Evolutionary conservation across 1,140 invertebrate genomes (phyloP).

Genomic region (Octopus sinensis): DNA sequence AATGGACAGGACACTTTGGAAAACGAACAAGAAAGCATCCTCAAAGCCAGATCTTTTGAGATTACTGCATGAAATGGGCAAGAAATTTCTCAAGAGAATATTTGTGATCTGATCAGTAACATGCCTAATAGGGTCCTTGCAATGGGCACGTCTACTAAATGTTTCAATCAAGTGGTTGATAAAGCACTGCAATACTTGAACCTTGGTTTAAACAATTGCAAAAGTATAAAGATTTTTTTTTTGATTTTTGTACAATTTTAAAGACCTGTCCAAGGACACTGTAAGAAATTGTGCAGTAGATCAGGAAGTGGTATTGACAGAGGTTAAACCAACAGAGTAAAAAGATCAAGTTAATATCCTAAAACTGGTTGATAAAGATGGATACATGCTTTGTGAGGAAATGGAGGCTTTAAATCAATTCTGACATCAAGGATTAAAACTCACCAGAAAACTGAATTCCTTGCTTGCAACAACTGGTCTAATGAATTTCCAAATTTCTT

Average conservation of each 20-base stretch:
- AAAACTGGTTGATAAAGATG: not conserved
- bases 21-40: too few relatives aligned
- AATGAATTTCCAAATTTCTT: not conserved
- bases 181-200: conserved; percentile 1
- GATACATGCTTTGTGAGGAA: conserved; percentile 5
- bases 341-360: not conserved
- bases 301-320: not conserved
- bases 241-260: not conserved
- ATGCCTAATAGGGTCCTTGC: too few relatives aligned
- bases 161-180: not conserved
- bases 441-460: not conserved
- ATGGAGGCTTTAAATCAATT: not conserved
- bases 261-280: conserved; percentile 7
- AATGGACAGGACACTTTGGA: too few relatives aligned
- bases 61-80: too few relatives aligned
- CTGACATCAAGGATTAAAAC: not conserved
- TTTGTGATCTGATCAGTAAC: too few relatives aligned
- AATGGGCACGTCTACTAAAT: too few relatives aligned
- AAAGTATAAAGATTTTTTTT: not conserved
- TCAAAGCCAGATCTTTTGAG: too few relatives aligned
- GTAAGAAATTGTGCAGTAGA: not conserved
- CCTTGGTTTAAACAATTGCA: not conserved
- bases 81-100: too few relatives aligned
- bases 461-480: conserved; percentile 1
- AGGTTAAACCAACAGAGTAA: not conserved